Evolutionary conservation across 2,888 invertebrate species (phyloP).

Genomic region (Acleris emargana): DNA sequence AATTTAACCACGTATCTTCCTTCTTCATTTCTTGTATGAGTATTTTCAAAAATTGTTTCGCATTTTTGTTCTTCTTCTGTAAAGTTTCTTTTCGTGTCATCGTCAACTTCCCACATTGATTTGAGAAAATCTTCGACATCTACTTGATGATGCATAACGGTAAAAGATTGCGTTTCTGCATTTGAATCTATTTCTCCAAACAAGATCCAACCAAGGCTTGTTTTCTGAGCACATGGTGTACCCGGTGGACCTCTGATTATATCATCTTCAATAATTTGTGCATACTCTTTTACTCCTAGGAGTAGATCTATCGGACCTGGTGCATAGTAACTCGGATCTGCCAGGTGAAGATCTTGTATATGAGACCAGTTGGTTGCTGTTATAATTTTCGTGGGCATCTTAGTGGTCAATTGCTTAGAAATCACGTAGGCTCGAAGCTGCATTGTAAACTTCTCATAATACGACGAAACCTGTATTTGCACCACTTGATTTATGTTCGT

Average conservation of each 20-base stretch:
- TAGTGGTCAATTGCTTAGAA: conserved; percentile 10
- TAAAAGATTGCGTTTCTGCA: background rate
- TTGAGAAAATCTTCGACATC: conserved; percentile 10
- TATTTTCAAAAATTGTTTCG: conserved; percentile 15
- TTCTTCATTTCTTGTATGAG: conserved; percentile 11
- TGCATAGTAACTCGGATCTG: conserved; percentile 17
- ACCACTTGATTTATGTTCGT: conserved; percentile 6
- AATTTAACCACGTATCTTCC: conserved; percentile 24
- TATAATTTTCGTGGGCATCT: conserved; percentile 17
- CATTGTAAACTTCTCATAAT: conserved; percentile 5
- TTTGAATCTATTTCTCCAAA: conserved; percentile 11
- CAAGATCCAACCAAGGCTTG: conserved; percentile 14
- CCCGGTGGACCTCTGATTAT: conserved; percentile 21
- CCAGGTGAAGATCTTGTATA: conserved; percentile 11
- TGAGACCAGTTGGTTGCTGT: conserved; percentile 6
- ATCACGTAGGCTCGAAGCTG: conserved; percentile 17
- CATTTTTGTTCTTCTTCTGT: conserved; percentile 11
- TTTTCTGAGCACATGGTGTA: conserved; percentile 13
- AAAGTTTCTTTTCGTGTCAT: background rate
- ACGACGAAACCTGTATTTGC: conserved; percentile 10
- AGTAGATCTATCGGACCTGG: conserved; percentile 20
- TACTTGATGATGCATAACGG: conserved; percentile 5
- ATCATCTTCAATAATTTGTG: conserved; percentile 10
- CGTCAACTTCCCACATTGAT: conserved; percentile 16
- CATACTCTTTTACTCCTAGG: conserved; percentile 9